Conservation (phyloP, 2,797 vertebrate genomes). For the Atherinosoma microstoma region DNA sequence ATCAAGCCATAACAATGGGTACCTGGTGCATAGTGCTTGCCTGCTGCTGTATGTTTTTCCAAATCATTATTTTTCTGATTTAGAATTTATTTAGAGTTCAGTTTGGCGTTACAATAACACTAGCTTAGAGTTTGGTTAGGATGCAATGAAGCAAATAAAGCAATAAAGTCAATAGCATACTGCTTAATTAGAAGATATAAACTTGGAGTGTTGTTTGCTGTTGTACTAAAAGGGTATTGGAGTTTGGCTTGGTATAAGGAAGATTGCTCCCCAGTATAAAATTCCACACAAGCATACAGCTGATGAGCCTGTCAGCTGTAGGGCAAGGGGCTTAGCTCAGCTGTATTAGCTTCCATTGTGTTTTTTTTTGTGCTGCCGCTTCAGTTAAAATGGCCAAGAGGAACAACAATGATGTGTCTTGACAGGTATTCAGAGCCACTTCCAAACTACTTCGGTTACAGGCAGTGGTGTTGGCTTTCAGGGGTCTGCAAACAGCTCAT, state of each 20-base stretch:
- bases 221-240: neutral
- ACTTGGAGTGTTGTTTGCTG: neutral
- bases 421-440: conserved; percentile 72
- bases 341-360: conserved; percentile 33
- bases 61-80: conserved; percentile 33
- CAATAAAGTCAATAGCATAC: neutral
- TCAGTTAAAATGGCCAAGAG: conserved; percentile 68
- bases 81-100: conserved; percentile 45
- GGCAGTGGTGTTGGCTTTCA: conserved; percentile 56
- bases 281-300: conserved; percentile 25
- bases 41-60: conserved; percentile 33
- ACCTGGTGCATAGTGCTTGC: conserved; percentile 19
- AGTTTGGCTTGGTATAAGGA: neutral
- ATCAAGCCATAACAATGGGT: conserved; percentile 8
- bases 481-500: conserved; percentile 67
- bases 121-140: conserved; percentile 3
- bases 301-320: conserved; percentile 45
- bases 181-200: neutral
- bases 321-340: conserved; percentile 25
- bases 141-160: conserved; percentile 3
- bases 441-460: conserved; percentile 55
- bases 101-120: conserved; percentile 24
- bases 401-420: conserved; percentile 60
- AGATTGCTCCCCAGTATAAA: conserved; percentile 19
- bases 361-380: conserved; percentile 26